Conservation (phyloP, 2,113 vertebrate genomes). For the Progne subis region DNA sequence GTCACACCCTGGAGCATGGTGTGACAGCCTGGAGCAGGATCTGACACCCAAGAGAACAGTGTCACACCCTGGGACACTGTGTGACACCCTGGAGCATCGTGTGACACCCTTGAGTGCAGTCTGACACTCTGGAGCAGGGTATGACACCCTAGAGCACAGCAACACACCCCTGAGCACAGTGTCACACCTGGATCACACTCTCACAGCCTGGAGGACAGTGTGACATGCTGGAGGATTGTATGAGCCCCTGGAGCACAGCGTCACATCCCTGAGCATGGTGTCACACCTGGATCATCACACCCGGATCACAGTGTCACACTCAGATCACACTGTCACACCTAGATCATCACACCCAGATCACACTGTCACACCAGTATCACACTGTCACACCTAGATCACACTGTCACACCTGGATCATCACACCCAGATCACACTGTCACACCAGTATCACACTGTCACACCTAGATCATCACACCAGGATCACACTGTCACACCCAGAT, state of each 20-base stretch:
- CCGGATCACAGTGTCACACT: too few species aligned
- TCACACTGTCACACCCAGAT: not conserved
- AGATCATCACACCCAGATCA: too few species aligned
- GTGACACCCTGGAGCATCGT: not conserved
- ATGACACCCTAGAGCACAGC: not conserved
- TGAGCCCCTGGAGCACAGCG: not conserved
- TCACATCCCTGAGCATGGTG: not conserved
- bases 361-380: not conserved
- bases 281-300: not conserved
- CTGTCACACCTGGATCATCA: too few species aligned
- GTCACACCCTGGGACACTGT: fast-evolving
- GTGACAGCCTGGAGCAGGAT: not conserved
- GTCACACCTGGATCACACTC: not conserved
- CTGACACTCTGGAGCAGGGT: not conserved
- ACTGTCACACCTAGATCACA: too few species aligned
- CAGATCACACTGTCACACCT: not conserved
- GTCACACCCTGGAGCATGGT: fast-evolving
- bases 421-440: not conserved
- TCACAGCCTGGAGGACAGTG: not conserved
- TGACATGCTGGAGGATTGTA: not conserved
- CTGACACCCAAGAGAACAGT: fast-evolving
- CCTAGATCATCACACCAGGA: not conserved
- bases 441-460: not conserved
- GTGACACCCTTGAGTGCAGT: not conserved
- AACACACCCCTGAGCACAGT: not conserved